phyloP scores from a whole-genome alignment of 2,888 invertebrate genomes.

The Drosophila macrospina region DNA sequence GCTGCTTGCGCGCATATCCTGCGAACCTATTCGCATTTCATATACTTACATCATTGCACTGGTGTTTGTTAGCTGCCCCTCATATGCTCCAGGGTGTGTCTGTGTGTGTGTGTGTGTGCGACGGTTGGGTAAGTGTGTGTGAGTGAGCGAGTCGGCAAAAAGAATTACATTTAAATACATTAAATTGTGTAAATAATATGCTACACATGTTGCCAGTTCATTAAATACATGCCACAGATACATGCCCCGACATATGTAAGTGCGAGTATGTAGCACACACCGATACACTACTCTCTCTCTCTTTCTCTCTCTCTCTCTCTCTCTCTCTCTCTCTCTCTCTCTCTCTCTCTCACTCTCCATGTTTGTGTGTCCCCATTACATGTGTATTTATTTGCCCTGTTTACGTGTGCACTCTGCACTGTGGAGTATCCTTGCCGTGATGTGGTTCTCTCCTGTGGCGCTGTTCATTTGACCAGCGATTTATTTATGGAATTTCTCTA shows the following conservation, averaged over 20 bases:
- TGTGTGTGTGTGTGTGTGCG: conserved; percentile 18
- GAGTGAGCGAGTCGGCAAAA: conserved; percentile 40
- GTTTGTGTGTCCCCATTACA: conserved; percentile 3
- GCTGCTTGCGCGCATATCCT: conserved; percentile 77
- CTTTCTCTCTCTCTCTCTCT: neutral
- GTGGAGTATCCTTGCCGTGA: conserved; percentile 9
- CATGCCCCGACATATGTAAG: conserved; percentile 66
- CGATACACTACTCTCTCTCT: conserved; percentile 4
- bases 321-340: conserved; percentile 11
- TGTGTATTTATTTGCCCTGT: conserved; percentile 30
- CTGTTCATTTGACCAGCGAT: conserved; percentile 74
- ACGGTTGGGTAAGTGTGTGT: conserved; percentile 15
- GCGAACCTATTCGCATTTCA: conserved; percentile 84
- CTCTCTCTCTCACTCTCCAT: neutral
- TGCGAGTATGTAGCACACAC: conserved; percentile 33
- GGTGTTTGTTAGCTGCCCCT: conserved; percentile 68
- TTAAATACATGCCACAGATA: conserved; percentile 80
- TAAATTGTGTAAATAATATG: conserved; percentile 82
- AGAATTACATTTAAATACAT: conserved; percentile 81
- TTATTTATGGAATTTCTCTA: conserved; percentile 67
- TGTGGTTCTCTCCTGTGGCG: conserved; percentile 35
- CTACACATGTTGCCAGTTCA: conserved; percentile 82
- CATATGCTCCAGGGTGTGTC: conserved; percentile 19
- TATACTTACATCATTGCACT: conserved; percentile 84
- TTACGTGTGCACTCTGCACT: conserved; percentile 19